Percentiles rank a stretch among this genome's conserved stretches.
Conservation (phyloP, 2,797 vertebrate genomes). For the Syngnathus acus region DNA sequence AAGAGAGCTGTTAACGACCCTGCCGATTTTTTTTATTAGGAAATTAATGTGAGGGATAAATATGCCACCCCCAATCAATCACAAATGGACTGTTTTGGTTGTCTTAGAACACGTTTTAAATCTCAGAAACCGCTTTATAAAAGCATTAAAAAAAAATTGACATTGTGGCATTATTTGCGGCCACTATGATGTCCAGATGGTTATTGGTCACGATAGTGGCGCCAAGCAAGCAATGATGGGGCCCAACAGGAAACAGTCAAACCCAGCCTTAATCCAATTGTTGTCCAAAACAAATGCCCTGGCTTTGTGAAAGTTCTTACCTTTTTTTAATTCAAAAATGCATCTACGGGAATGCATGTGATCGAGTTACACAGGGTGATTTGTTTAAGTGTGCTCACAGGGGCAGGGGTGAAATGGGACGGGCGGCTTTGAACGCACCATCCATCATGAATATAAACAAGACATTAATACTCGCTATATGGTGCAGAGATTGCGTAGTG, state of each 20-base stretch:
- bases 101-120: no score
- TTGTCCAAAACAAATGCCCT: constrained; percentile 59
- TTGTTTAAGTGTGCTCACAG: constrained; percentile 58
- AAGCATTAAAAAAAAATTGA: not conserved
- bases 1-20: no score
- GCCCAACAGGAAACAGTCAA: constrained; percentile 26
- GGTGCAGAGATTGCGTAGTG: constrained; percentile 19
- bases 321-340: constrained; percentile 69
- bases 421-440: constrained; percentile 43
- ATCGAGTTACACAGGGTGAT: constrained; percentile 61
- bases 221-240: constrained; percentile 42
- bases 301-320: constrained; percentile 65
- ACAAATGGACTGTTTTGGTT: no score
- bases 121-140: not conserved
- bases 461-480: constrained; percentile 50
- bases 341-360: constrained; percentile 49
- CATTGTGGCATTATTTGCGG: constrained; percentile 14
- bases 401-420: constrained; percentile 33
- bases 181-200: constrained; percentile 26
- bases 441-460: constrained; percentile 68
- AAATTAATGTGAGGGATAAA: no score
- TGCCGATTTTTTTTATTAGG: no score
- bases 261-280: constrained; percentile 60
- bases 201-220: constrained; percentile 56
- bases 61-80: no score